Evolutionary conservation across 1,140 invertebrate species (phyloP), one percentile per base, ranked within the genome.

Genomic region (Heliconius nattereri): DNA sequence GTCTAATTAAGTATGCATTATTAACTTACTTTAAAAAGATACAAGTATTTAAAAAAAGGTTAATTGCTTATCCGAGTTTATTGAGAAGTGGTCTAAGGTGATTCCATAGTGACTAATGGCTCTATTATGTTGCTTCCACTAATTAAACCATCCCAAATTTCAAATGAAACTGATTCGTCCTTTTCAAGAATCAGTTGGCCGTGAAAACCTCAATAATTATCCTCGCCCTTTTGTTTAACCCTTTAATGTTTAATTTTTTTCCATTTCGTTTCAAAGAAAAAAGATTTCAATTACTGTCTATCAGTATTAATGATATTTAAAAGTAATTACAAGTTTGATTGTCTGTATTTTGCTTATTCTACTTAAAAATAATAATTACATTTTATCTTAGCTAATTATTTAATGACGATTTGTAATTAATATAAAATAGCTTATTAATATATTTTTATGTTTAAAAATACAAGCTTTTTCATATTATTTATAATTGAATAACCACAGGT

Each of bases 161-260:
- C 76, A 85, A 84, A 82, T 84, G 81, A 83, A 84, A 84, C 82
- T 84, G 75, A 85, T 84, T 84, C 77, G 52, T 78, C 79, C 84
- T 81, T 83, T 81, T 86, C 75, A 84, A 72, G 76, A 85, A 84
- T 76, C 79, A 84, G 78, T 81, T 86, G 78, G 73, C 78, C 78
- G 84, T 79, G 80, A 84, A 84, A 82, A 76, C 75, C 82, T 79
- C 78, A 86, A 86, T 85, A 85, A 86, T 85, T 83, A 84, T 82
- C 73, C 57, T 81, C 54, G 32, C 11, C 29, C 49, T 37, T 78
- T 45, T 45, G 40, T 70, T 66, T 7, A 76, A 70, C 75, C 75
- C 75, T 76, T 76, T 32, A 76, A 37, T 49, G 75, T 45, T 29
- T n/a, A 71, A 76, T 20, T 76, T 49, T 26, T 26, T 11, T 16